Evolutionary conservation across 1,140 invertebrate species (phyloP), one percentile per base, ranked within the genome.

Genomic region (Procambarus virginalis): DNA sequence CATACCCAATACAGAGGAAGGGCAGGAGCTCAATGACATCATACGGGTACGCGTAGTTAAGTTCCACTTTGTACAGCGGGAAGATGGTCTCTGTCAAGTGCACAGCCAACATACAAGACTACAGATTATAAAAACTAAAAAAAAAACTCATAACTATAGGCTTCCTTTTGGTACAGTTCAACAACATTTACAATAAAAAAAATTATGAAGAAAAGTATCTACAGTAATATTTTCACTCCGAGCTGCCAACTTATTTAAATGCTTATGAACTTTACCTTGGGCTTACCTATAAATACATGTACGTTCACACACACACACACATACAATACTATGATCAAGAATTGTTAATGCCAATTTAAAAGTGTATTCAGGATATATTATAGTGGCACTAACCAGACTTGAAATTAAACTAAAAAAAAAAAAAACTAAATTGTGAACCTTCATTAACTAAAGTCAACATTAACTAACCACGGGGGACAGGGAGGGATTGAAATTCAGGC

Each of bases 1-100:
- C 95, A 95, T 94, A 98, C 97, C 99, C 98, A 89, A 99, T 97
- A 2, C 99, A 93, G 2, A 97, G 97, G 94, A 99, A 99, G 0
- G 98, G 96, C 79, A 99, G 96, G 34, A 99, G 95, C 94, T 99
- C 99, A 94, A 99, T 97, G 20, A 98, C 97, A 95, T 99, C 98
- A 95, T 99, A 99, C 0, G 99, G 98, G 94, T 99, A 99, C 93
- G 99, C 98, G 95, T 97, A 97, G 6, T 97, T 97, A 92, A 99
- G 97, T 93, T 96, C 97, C 3, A 99, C 99, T 88, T 97, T 97
- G 94, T 99, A 99, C 93, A 99, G 96, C 0, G 98, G 98, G 45
- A 98, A 98, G 2, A 99, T 97, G 0, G 98, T 99, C 92, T 98
- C 98, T 95, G 94, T 91, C 95, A 94, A 78, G 80, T 83, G 85